Percentiles rank a stretch among this genome's conserved stretches.
Evolutionary conservation across 2,888 invertebrate genomes (phyloP).

Genomic region (Macroteleia sp.): DNA sequence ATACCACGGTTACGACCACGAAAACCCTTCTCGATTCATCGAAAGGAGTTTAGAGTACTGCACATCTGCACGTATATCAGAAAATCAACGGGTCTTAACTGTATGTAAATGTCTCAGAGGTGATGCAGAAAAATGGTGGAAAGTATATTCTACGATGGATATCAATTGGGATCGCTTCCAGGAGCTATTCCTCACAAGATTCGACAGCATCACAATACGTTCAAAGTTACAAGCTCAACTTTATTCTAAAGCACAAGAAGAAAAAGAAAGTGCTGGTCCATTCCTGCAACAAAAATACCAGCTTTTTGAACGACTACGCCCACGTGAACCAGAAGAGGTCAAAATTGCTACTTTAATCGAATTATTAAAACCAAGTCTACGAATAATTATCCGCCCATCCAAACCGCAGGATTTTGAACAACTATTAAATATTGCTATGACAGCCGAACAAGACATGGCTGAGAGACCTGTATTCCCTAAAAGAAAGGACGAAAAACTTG

Average conservation of each 20-base stretch:
- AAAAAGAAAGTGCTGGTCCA: conserved; percentile 16
- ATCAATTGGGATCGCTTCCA: conserved; percentile 21
- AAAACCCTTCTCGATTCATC: conserved; percentile 7
- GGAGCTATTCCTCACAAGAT: conserved; percentile 11
- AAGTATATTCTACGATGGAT: conserved; percentile 3
- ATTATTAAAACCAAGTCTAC: conserved; percentile 7
- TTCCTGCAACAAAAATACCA: conserved; percentile 43
- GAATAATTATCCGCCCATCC: no score
- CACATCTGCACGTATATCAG: neutral
- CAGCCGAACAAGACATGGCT: no score
- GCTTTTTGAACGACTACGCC: conserved; percentile 16
- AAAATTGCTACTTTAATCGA: conserved; percentile 9
- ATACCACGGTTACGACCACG: conserved; percentile 14
- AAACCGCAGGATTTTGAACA: no score
- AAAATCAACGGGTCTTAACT: neutral
- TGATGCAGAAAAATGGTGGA: conserved; percentile 42
- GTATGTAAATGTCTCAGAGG: neutral
- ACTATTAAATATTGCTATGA: no score
- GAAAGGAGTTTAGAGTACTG: neutral
- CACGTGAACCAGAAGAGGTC: conserved; percentile 8
- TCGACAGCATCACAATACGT: neutral
- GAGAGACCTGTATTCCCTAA: no score
- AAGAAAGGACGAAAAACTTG: no score
- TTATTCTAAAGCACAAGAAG: conserved; percentile 21
- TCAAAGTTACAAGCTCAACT: conserved; percentile 22